phyloP scores from a whole-genome alignment of 2,113 vertebrate genomes.

The Heterocephalus glaber region DNA sequence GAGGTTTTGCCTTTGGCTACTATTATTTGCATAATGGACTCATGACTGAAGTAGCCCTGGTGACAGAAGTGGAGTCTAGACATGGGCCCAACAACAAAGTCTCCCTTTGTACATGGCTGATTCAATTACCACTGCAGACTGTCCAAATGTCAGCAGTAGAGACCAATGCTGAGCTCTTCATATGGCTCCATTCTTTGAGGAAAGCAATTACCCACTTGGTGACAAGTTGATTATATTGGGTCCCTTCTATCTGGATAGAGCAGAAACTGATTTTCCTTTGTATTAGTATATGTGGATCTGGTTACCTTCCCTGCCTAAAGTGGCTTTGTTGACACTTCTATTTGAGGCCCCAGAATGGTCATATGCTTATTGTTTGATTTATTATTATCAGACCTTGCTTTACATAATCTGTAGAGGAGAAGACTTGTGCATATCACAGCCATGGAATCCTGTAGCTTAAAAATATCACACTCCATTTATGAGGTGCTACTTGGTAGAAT shows the following conservation, averaged over 20 bases:
- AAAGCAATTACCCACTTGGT: conserved; percentile 38
- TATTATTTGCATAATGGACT: background rate
- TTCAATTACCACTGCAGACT: background rate
- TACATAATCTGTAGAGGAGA: background rate
- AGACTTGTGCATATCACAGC: background rate
- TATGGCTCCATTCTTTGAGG: background rate
- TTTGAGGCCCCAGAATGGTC: background rate
- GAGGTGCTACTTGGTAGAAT: background rate
- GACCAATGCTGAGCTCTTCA: background rate
- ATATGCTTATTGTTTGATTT: background rate
- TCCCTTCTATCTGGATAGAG: background rate
- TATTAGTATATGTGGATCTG: background rate
- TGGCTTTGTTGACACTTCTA: background rate
- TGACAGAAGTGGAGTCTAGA: background rate
- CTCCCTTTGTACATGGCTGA: background rate
- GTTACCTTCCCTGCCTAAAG: background rate
- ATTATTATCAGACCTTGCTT: background rate
- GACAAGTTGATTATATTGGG: background rate
- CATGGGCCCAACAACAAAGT: background rate
- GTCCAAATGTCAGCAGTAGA: background rate
- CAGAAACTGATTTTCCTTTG: conserved; percentile 10
- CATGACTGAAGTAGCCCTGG: background rate
- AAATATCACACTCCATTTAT: background rate
- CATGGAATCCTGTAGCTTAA: background rate
- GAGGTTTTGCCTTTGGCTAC: background rate